Evolutionary conservation across 2,797 vertebrate genomes (phyloP).

Genomic region (Brachyalestes nurse): DNA sequence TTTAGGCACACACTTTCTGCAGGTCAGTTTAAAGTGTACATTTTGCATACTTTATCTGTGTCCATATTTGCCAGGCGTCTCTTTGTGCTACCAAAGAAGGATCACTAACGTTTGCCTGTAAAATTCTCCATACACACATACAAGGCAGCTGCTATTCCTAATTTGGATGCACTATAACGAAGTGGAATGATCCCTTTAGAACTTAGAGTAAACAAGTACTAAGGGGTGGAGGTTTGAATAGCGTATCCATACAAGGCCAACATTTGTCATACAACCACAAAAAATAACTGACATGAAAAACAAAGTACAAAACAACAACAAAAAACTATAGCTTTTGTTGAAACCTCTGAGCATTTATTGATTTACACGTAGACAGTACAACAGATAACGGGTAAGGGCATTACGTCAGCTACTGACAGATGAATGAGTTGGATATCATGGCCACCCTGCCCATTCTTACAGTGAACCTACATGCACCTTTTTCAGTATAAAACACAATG

Average conservation of each 20-base stretch:
- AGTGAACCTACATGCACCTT: constrained; percentile 14
- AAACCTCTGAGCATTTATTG: constrained; percentile 71
- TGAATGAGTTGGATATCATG: background rate
- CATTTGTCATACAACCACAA: constrained; percentile 47
- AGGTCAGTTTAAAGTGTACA: background rate
- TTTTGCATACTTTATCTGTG: constrained; percentile 24
- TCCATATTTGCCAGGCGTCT: background rate
- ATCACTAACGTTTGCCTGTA: background rate
- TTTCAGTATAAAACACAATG: constrained; percentile 14
- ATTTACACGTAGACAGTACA: constrained; percentile 50
- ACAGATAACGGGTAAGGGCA: constrained; percentile 26
- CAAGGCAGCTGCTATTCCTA: constrained; percentile 16
- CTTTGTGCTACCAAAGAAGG: constrained; percentile 29
- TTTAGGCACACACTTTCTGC: background rate
- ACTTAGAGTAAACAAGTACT: background rate
- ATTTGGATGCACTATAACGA: constrained; percentile 39
- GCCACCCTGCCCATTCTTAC: background rate
- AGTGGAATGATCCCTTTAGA: background rate
- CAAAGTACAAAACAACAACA: constrained; percentile 19
- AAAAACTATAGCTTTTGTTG: constrained; percentile 51
- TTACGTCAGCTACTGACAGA: constrained; percentile 34
- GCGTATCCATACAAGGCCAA: constrained; percentile 42
- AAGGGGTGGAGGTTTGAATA: background rate
- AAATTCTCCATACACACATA: background rate
- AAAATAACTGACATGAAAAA: constrained; percentile 42